Conservation (phyloP, 2,113 vertebrate genomes). For the Xenus cinereus region DNA sequence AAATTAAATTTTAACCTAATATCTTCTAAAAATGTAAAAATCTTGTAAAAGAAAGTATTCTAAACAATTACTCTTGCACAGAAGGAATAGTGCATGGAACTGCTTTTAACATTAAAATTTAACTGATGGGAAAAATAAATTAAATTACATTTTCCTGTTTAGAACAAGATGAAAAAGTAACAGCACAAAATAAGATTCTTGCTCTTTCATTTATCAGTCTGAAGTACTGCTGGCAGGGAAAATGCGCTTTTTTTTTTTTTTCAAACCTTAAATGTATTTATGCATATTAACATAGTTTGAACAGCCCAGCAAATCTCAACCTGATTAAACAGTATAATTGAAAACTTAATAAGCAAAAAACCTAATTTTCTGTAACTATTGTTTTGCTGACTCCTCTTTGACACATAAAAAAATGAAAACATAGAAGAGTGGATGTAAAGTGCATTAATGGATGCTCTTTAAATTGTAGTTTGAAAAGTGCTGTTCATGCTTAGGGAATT, state of each 20-base stretch:
- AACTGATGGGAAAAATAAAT: background rate
- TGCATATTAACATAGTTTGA: background rate
- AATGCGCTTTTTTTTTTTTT: background rate
- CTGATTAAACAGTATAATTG: background rate
- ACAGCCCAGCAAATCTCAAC: background rate
- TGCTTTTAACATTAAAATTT: background rate
- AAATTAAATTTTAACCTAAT: background rate
- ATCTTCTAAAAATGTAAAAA: background rate
- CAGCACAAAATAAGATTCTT: background rate
- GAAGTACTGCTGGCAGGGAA: background rate
- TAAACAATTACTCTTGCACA: background rate
- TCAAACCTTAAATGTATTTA: background rate
- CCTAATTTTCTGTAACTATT: background rate
- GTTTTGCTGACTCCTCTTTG: background rate
- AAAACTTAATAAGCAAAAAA: background rate
- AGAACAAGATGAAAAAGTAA: background rate
- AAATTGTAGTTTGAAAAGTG: background rate
- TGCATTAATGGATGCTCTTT: background rate
- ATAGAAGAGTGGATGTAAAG: background rate
- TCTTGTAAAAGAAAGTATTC: background rate
- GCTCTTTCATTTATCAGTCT: background rate
- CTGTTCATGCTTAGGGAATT: background rate
- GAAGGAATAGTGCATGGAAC: background rate
- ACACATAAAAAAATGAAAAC: background rate
- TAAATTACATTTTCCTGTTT: background rate